A percentile compares a stretch with the other conserved stretches of the same genome.
phyloP scores from a whole-genome alignment of 2,888 invertebrate genomes.

The Unio pictorum region DNA sequence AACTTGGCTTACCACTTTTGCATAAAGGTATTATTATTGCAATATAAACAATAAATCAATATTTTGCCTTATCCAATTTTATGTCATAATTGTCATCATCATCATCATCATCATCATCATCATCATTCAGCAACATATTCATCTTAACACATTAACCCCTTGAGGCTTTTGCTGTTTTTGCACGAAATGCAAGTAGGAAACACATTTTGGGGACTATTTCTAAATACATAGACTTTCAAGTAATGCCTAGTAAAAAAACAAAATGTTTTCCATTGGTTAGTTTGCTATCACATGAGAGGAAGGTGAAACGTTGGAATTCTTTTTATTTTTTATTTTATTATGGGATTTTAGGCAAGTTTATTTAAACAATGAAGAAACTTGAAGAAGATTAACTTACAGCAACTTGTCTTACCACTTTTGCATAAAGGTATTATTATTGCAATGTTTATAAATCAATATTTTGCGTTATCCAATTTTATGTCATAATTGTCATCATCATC shows the following conservation, averaged over 20 bases:
- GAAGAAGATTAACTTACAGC: background rate
- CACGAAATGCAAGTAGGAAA: too few relatives aligned
- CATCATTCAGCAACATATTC: background rate
- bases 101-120: constrained; percentile 8
- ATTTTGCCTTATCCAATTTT: background rate
- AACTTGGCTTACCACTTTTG: background rate
- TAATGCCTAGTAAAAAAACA: too few relatives aligned
- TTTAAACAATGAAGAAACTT: background rate
- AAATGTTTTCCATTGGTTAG: too few relatives aligned
- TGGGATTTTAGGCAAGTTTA: too few relatives aligned
- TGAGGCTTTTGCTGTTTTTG: too few relatives aligned
- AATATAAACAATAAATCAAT: background rate
- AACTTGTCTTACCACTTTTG: background rate
- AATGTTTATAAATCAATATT: background rate
- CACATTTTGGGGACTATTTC: too few relatives aligned
- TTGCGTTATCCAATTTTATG: background rate
- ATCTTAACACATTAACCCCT: too few relatives aligned
- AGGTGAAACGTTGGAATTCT: too few relatives aligned
- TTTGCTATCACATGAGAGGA: too few relatives aligned
- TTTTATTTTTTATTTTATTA: too few relatives aligned
- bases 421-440: background rate
- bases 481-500: constrained; percentile 6
- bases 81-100: constrained; percentile 4
- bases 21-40: background rate
- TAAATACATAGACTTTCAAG: too few relatives aligned